These are phyloP conservation scores for Lepidurus arcticus DNA, from an alignment of 1,140 invertebrate species.

Conservation along the genomic window DNA sequence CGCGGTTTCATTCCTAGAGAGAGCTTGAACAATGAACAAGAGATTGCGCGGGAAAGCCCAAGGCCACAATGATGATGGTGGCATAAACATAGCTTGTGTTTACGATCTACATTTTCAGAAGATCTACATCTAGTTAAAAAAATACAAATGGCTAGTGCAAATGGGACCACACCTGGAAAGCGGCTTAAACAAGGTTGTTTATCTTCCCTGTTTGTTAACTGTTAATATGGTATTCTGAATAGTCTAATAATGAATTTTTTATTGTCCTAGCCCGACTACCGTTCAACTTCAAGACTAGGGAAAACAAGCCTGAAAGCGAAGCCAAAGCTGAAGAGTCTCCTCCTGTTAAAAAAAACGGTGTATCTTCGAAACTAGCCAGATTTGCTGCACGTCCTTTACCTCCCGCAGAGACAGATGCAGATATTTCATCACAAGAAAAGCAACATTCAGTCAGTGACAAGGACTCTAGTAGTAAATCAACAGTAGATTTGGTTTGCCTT, in stretches of 20 bases:
- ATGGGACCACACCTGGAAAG: background rate
- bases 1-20: background rate
- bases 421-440: background rate
- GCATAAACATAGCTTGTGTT: background rate
- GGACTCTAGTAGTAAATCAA: background rate
- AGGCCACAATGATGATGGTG: background rate
- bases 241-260: background rate
- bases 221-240: background rate
- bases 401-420: background rate
- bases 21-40: background rate
- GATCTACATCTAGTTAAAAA: no score
- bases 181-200: background rate
- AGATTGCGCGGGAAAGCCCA: constrained; percentile 4
- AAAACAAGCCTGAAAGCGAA: background rate
- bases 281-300: background rate
- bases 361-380: background rate
- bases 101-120: no score
- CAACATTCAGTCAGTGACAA: background rate
- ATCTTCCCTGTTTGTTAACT: no score
- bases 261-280: background rate
- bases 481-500: background rate
- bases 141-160: background rate
- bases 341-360: background rate
- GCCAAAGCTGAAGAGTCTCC: background rate
- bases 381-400: background rate